Conservation (phyloP, 2,113 vertebrate species). For the Sylvietta virens region DNA sequence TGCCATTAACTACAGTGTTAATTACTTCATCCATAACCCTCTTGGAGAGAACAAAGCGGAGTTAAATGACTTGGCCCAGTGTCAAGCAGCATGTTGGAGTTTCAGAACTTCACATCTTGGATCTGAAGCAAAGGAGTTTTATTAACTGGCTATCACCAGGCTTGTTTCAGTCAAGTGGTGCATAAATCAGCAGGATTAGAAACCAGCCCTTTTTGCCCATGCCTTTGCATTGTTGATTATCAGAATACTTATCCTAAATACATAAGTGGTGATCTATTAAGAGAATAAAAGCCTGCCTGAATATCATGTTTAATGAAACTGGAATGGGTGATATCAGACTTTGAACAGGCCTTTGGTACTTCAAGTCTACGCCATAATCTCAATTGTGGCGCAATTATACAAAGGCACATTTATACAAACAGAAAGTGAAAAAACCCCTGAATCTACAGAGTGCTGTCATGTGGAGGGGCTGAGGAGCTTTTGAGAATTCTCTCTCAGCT, state of each 20-base stretch:
- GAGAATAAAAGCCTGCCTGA: not conserved
- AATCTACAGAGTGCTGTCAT: not conserved
- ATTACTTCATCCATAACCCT: not conserved
- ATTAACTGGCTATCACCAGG: not conserved
- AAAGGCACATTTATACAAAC: not conserved
- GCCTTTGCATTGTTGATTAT: not conserved
- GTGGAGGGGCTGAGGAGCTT: not conserved
- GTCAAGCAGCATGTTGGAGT: not conserved
- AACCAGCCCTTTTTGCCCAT: not conserved
- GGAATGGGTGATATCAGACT: not conserved
- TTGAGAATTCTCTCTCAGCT: not conserved
- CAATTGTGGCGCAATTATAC: too few relatives aligned
- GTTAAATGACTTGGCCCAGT: not conserved
- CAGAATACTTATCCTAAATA: not conserved
- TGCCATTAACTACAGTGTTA: not conserved
- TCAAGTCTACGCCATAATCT: accelerated
- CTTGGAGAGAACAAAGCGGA: not conserved
- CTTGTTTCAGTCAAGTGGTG: not conserved
- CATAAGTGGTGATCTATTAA: not conserved
- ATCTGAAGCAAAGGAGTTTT: not conserved
- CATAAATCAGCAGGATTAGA: not conserved
- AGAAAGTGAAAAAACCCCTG: too few relatives aligned
- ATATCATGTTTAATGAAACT: not conserved
- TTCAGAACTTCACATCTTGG: not conserved
- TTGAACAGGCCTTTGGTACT: not conserved